Conservation (phyloP, 2,797 vertebrate species). For the Danio aesculapii region DNA sequence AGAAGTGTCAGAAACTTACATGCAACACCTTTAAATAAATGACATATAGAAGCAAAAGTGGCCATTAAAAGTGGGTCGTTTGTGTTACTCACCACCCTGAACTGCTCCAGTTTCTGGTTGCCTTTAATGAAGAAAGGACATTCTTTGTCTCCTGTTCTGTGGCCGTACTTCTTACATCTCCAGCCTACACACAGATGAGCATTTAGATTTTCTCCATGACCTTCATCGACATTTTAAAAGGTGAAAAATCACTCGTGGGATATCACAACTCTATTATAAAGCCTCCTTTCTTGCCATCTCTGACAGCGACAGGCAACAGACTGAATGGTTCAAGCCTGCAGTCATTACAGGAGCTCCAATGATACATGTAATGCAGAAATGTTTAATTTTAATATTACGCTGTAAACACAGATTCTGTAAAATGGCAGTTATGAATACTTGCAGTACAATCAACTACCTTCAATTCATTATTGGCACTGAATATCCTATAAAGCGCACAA, state of each 20-base stretch:
- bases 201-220: neutral
- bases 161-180: conserved; percentile 94
- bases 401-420: no score
- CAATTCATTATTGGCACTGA: no score
- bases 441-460: no score
- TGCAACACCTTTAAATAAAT: neutral
- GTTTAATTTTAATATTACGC: no score
- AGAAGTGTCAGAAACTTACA: no score
- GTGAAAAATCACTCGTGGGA: neutral
- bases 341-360: no score
- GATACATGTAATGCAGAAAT: no score
- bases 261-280: neutral
- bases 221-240: neutral
- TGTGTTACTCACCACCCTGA: conserved; percentile 89
- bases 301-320: neutral
- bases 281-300: neutral
- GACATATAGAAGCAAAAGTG: neutral
- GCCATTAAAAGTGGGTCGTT: neutral
- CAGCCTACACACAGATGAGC: conserved; percentile 80
- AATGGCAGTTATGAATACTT: no score
- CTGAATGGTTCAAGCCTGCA: no score
- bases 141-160: conserved; percentile 93
- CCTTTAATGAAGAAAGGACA: conserved; percentile 98
- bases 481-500: no score
- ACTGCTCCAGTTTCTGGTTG: conserved; percentile 98